Percentiles rank a stretch among this genome's conserved stretches.
These are phyloP conservation scores for Ditylenchus dipsaci DNA, from an alignment of 1,140 invertebrate genomes.

Conservation along the genomic window DNA sequence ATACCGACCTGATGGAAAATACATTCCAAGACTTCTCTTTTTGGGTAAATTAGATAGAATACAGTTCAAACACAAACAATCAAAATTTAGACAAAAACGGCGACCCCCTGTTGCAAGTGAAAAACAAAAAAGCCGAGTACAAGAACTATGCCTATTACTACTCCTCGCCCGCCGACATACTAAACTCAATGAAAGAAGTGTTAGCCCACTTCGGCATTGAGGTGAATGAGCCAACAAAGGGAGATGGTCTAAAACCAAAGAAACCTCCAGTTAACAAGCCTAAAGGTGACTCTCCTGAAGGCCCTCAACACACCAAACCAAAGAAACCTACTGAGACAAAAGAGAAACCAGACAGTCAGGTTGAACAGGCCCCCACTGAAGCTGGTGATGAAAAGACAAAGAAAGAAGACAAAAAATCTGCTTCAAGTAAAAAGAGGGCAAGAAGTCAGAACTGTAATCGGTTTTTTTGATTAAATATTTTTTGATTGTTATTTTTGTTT, in stretches of 20 bases:
- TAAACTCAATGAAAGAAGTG: slow-evolving; percentile 58
- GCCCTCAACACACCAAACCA: slow-evolving; percentile 34
- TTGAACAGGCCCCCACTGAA: too few species aligned
- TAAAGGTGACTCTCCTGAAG: slow-evolving; percentile 24
- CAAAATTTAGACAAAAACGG: slow-evolving; percentile 44
- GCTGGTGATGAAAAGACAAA: neutral
- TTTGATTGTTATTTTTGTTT: too few species aligned
- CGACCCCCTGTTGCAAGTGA: slow-evolving; percentile 42
- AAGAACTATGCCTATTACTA: slow-evolving; percentile 58
- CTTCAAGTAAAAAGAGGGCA: neutral
- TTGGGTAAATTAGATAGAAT: slow-evolving; percentile 21
- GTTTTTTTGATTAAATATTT: neutral
- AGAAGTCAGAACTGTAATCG: slow-evolving; percentile 11
- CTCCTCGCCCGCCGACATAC: slow-evolving; percentile 54
- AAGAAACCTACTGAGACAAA: slow-evolving; percentile 31
- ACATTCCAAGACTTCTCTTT: slow-evolving; percentile 57
- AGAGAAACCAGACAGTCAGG: neutral
- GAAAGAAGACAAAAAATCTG: slow-evolving; percentile 9
- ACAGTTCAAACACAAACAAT: too few species aligned
- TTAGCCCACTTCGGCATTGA: slow-evolving; percentile 48
- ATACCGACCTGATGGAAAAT: slow-evolving; percentile 52
- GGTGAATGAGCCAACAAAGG: slow-evolving; percentile 49
- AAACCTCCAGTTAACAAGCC: slow-evolving; percentile 41
- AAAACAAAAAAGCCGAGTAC: slow-evolving; percentile 58
- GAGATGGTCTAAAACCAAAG: slow-evolving; percentile 53